Evolutionary conservation across 2,113 vertebrate genomes (phyloP).

Genomic region (Parus major): DNA sequence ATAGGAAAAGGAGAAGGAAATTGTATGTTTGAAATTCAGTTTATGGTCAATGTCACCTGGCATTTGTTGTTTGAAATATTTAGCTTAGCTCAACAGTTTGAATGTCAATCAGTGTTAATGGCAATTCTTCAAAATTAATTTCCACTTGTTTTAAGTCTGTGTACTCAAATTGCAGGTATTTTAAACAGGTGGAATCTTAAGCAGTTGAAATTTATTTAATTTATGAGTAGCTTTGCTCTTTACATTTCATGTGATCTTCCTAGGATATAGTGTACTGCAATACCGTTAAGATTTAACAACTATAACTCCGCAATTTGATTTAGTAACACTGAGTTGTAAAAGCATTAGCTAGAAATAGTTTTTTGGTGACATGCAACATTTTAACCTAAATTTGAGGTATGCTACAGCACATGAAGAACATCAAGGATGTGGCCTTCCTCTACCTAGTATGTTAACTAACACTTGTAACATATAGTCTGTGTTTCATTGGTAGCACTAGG

Average conservation of each 20-base stretch:
- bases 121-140: neutral
- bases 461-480: neutral
- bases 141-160: neutral
- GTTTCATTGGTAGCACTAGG: slow-evolving; percentile 38
- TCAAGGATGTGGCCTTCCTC: slow-evolving; percentile 6
- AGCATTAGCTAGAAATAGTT: slow-evolving; percentile 13
- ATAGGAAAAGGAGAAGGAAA: neutral
- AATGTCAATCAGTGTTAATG: neutral
- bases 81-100: neutral
- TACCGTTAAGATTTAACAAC: neutral
- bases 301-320: slow-evolving; percentile 22
- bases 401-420: neutral
- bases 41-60: neutral
- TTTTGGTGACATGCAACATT: neutral
- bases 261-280: slow-evolving; percentile 4
- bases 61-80: neutral
- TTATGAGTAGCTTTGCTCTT: slow-evolving; percentile 47
- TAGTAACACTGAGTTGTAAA: slow-evolving; percentile 15
- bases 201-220: slow-evolving; percentile 15
- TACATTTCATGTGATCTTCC: neutral
- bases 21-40: neutral
- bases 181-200: slow-evolving; percentile 66
- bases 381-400: slow-evolving; percentile 1
- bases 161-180: slow-evolving; percentile 23
- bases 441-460: neutral